phyloP scores from a whole-genome alignment of 2,888 invertebrate species.

The Fabriciana adippe region DNA sequence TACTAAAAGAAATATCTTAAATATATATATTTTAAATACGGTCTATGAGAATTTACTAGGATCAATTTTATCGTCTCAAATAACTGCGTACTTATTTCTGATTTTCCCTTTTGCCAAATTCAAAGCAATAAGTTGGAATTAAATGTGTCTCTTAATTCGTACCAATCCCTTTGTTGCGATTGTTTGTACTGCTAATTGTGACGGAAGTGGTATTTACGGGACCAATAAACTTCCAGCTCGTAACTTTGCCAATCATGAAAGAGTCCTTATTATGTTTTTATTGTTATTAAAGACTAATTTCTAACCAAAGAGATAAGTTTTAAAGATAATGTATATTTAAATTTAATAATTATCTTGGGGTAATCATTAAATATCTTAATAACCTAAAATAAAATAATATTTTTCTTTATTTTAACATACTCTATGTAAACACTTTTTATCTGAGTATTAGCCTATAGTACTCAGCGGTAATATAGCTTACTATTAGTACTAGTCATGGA shows the following conservation, averaged over 20 bases:
- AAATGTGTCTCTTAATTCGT: slow-evolving; percentile 49
- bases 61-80: slow-evolving; percentile 13
- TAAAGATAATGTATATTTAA: slow-evolving; percentile 2
- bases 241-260: slow-evolving; percentile 56
- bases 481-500: no score
- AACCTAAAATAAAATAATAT: neutral
- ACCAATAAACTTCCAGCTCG: slow-evolving; percentile 54
- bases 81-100: slow-evolving; percentile 31
- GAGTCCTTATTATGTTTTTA: slow-evolving; percentile 50
- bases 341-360: neutral
- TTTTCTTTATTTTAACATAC: no score
- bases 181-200: slow-evolving; percentile 59
- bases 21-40: neutral
- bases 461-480: no score
- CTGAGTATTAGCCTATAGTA: no score
- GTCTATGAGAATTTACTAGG: slow-evolving; percentile 1
- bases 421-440: no score
- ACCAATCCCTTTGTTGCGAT: slow-evolving; percentile 50
- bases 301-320: slow-evolving; percentile 29
- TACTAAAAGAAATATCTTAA: no score
- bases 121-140: slow-evolving; percentile 51
- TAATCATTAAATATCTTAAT: neutral
- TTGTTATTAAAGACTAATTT: slow-evolving; percentile 40
- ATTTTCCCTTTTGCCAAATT: slow-evolving; percentile 47
- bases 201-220: slow-evolving; percentile 52